Conservation (phyloP, 2,797 vertebrate genomes). For the Molossus molossus region DNA sequence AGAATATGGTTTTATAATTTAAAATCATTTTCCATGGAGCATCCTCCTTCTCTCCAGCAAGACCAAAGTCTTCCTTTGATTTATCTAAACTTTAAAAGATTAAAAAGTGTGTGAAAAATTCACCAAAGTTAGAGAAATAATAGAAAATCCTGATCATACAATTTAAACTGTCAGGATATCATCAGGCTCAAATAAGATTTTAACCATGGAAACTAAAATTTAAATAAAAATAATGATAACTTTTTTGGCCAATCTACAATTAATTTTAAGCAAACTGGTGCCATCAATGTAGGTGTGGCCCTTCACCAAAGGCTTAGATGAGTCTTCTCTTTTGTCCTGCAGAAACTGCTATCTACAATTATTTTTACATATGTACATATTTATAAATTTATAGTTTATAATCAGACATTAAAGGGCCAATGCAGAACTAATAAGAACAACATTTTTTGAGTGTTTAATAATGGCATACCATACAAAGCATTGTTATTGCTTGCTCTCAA, state of each 20-base stretch:
- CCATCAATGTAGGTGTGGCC: constrained; percentile 76
- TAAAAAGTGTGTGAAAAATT: background rate
- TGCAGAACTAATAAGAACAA: constrained; percentile 85
- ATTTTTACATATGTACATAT: constrained; percentile 90
- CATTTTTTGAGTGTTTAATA: constrained; percentile 78
- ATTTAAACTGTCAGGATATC: background rate
- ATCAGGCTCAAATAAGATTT: constrained; percentile 13
- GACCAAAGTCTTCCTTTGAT: background rate
- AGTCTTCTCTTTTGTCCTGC: constrained; percentile 81
- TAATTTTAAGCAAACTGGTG: background rate
- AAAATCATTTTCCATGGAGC: background rate
- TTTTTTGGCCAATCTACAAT: background rate
- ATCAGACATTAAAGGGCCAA: constrained; percentile 72
- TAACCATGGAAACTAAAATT: constrained; percentile 47
- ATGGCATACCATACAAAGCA: constrained; percentile 73
- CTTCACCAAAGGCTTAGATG: constrained; percentile 85
- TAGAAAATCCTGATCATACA: constrained; percentile 19
- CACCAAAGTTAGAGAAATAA: constrained; percentile 11
- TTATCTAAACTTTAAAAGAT: constrained; percentile 30
- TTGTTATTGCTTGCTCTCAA: constrained; percentile 90
- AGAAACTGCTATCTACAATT: constrained; percentile 88
- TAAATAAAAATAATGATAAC: background rate
- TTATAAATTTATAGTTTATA: constrained; percentile 87
- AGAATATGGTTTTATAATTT: background rate
- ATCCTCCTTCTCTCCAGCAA: background rate